phyloP scores from a whole-genome alignment of 2,113 vertebrate genomes.

The Tychaedon coryphoeus region DNA sequence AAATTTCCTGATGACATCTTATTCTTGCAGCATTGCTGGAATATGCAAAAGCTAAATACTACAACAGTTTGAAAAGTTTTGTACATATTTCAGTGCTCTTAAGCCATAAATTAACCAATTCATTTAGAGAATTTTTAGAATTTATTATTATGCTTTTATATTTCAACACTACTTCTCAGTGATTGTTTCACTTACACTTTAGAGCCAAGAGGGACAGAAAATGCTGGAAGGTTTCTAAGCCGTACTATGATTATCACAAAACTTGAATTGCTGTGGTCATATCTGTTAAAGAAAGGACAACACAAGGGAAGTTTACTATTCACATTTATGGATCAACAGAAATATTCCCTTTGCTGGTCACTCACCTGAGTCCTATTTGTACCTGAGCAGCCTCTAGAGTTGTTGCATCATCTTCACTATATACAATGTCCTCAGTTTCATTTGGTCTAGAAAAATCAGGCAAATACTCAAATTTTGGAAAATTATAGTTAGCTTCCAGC shows the following conservation, averaged over 20 bases:
- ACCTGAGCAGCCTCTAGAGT: slow-evolving; percentile 74
- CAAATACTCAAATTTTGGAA: background rate
- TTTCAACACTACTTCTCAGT: background rate
- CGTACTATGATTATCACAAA: slow-evolving; percentile 75
- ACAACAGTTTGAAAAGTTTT: background rate
- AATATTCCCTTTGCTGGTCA: background rate
- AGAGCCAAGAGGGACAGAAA: slow-evolving; percentile 67
- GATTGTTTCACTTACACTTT: slow-evolving; percentile 79
- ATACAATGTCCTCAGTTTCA: slow-evolving; percentile 72
- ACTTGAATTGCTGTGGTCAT: slow-evolving; percentile 71
- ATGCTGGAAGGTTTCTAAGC: slow-evolving; percentile 71
- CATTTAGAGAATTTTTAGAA: background rate
- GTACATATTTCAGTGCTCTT: background rate
- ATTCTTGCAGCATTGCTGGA: background rate
- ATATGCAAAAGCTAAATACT: background rate
- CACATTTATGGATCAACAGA: background rate
- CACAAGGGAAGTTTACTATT: background rate
- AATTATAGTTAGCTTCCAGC: background rate
- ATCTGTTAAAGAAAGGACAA: slow-evolving; percentile 69
- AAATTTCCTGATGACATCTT: background rate
- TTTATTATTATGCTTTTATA: background rate
- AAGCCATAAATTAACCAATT: background rate
- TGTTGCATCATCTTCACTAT: slow-evolving; percentile 70
- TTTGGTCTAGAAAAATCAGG: slow-evolving; percentile 65
- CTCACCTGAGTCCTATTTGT: slow-evolving; percentile 81